Conservation (phyloP, 2,888 invertebrate genomes). For the Gymnocheta viridis region DNA sequence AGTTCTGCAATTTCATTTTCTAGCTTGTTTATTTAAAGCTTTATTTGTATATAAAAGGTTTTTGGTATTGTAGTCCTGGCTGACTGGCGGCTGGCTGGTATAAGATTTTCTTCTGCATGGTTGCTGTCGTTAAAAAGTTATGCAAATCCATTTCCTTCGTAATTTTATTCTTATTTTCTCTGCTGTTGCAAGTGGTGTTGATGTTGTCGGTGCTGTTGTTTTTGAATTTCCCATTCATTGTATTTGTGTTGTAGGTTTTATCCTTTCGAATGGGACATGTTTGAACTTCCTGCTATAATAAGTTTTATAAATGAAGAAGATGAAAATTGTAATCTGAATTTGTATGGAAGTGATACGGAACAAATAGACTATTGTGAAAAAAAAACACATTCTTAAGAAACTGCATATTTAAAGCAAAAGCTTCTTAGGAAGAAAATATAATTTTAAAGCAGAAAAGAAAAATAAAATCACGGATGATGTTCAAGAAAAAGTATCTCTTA, state of each 20-base stretch:
- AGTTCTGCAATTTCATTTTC: constrained; percentile 10
- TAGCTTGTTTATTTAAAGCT: constrained; percentile 44
- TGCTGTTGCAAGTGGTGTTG: constrained; percentile 34
- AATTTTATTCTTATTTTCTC: constrained; percentile 35
- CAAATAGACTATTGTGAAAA: not conserved
- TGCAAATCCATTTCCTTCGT: constrained; percentile 65
- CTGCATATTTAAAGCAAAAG: too few species aligned
- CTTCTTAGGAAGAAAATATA: too few species aligned
- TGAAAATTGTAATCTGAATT: constrained; percentile 26
- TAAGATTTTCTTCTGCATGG: constrained; percentile 53
- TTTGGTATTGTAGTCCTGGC: not conserved
- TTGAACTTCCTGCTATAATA: constrained; percentile 55
- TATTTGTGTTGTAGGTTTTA: constrained; percentile 47
- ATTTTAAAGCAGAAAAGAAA: too few species aligned
- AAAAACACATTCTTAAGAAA: not conserved
- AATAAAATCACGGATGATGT: too few species aligned
- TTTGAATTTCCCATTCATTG: constrained; percentile 51
- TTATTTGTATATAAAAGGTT: constrained; percentile 12
- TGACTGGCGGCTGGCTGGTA: constrained; percentile 25
- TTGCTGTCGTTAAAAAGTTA: constrained; percentile 60
- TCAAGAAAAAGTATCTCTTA: too few species aligned
- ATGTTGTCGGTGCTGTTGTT: constrained; percentile 13
- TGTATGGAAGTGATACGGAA: constrained; percentile 15
- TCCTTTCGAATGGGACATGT: constrained; percentile 47
- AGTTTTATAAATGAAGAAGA: constrained; percentile 21